A percentile compares a stretch with the other conserved stretches of the same genome.
phyloP scores from a whole-genome alignment of 2,797 vertebrate genomes.

The Gymnoscopelus microlampas region DNA sequence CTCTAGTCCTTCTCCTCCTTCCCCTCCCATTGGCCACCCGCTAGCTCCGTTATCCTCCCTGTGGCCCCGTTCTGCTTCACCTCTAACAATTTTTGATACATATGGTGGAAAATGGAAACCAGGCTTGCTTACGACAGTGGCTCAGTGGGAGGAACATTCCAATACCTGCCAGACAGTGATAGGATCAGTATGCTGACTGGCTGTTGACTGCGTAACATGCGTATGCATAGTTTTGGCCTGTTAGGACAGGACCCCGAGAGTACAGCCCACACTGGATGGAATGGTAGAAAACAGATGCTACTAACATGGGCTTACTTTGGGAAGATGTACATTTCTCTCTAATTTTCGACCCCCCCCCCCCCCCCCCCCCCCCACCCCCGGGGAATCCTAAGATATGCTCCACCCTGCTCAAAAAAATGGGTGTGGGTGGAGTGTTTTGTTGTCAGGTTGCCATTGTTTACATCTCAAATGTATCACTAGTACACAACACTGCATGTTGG shows the following conservation, averaged over 20 bases:
- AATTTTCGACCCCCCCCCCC: no score
- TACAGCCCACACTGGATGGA: conserved; percentile 31
- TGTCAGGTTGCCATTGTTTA: no score
- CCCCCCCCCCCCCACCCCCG: no score
- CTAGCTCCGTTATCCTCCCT: not conserved
- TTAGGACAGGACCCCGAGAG: conserved; percentile 51
- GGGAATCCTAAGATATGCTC: no score
- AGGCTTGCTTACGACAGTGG: conserved; percentile 5
- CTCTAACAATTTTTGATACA: not conserved
- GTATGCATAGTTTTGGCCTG: conserved; percentile 33
- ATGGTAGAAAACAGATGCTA: not conserved
- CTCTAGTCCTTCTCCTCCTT: conserved; percentile 6
- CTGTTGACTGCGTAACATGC: not conserved
- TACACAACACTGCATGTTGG: no score
- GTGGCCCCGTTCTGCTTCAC: no score
- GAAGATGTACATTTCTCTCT: no score
- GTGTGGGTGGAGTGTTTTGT: no score
- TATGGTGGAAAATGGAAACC: conserved; percentile 8
- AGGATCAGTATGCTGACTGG: conserved; percentile 2
- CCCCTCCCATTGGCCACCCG: not conserved
- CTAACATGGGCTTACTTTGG: not conserved
- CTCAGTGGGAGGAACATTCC: conserved; percentile 36
- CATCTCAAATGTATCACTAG: no score
- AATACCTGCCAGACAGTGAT: conserved; percentile 5
- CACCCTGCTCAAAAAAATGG: no score